A percentile compares a stretch with the other conserved stretches of the same genome.
Conservation (phyloP, 2,797 vertebrate genomes). For the Acanthurus tractus region DNA sequence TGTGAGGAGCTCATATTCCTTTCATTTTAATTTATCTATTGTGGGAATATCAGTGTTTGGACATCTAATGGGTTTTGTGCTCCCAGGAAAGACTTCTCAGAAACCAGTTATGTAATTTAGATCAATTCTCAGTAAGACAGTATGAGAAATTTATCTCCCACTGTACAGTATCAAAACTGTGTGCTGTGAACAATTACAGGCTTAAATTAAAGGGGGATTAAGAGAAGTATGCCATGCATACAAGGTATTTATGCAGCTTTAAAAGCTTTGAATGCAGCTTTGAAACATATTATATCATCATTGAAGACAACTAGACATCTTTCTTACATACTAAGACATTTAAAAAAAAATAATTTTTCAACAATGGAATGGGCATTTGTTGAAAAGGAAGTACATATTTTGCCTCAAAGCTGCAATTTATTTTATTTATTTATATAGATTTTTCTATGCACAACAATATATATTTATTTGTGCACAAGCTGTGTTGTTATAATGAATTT, state of each 20-base stretch:
- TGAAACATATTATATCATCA: background rate
- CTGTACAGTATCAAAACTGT: background rate
- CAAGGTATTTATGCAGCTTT: slow-evolving; percentile 1
- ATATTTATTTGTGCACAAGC: slow-evolving; percentile 2
- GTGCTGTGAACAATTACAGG: slow-evolving; percentile 11
- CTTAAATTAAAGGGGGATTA: background rate
- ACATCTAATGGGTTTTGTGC: background rate
- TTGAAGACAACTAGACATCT: background rate
- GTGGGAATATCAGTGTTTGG: background rate
- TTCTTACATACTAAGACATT: background rate
- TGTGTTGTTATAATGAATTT: slow-evolving; percentile 1
- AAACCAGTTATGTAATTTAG: slow-evolving; percentile 18
- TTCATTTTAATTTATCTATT: slow-evolving; percentile 6
- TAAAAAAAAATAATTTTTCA: no score
- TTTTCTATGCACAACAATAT: no score
- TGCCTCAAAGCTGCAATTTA: no score
- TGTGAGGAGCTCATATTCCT: slow-evolving; percentile 6
- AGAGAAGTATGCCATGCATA: background rate
- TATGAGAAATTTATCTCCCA: slow-evolving; percentile 1
- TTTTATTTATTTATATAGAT: background rate
- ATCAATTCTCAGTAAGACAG: slow-evolving; percentile 5
- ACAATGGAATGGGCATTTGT: background rate
- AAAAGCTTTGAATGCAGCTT: slow-evolving; percentile 4
- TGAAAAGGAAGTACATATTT: no score
- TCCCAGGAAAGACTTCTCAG: background rate